Percentiles rank a stretch among this genome's conserved stretches.
Conservation (phyloP, 2,113 vertebrate species). For the Cheilinus undulatus region DNA sequence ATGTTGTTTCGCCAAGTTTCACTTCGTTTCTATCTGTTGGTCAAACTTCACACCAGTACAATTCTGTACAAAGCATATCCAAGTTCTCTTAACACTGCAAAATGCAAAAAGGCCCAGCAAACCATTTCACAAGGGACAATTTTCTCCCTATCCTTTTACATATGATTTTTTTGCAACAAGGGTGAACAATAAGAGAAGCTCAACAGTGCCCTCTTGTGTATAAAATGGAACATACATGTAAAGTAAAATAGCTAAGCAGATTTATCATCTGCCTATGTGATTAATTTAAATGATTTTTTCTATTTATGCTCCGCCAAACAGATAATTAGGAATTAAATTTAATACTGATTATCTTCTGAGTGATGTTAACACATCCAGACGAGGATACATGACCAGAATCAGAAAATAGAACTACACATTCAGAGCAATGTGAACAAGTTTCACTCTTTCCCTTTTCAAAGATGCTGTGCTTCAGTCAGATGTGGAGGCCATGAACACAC, state of each 20-base stretch:
- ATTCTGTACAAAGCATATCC: conserved; percentile 74
- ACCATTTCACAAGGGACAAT: conserved; percentile 16
- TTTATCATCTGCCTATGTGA: conserved; percentile 30
- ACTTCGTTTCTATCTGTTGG: conserved; percentile 41
- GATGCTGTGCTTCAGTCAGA: conserved; percentile 59
- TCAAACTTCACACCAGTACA: conserved; percentile 67
- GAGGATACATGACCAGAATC: conserved; percentile 50
- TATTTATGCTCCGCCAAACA: conserved; percentile 52
- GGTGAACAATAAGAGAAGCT: conserved; percentile 45
- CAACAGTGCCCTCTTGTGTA: conserved; percentile 74
- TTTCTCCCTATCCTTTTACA: conserved; percentile 18
- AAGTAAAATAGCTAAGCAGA: conserved; percentile 39
- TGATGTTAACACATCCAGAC: conserved; percentile 46
- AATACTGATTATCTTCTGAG: conserved; percentile 79
- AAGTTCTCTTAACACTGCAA: conserved; percentile 72
- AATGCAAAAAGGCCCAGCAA: conserved; percentile 61
- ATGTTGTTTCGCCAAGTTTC: conserved; percentile 8
- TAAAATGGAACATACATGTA: conserved; percentile 75
- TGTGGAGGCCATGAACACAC: conserved; percentile 19
- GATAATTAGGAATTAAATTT: conserved; percentile 66
- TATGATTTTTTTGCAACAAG: conserved; percentile 38
- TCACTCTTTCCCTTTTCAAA: conserved; percentile 57
- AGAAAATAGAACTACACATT: conserved; percentile 38
- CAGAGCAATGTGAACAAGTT: conserved; percentile 61
- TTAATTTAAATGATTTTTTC: conserved; percentile 26